Base-by-base conservation (phyloP, 1,140 invertebrate species). In the Elymnias hypermnestra region DNA sequence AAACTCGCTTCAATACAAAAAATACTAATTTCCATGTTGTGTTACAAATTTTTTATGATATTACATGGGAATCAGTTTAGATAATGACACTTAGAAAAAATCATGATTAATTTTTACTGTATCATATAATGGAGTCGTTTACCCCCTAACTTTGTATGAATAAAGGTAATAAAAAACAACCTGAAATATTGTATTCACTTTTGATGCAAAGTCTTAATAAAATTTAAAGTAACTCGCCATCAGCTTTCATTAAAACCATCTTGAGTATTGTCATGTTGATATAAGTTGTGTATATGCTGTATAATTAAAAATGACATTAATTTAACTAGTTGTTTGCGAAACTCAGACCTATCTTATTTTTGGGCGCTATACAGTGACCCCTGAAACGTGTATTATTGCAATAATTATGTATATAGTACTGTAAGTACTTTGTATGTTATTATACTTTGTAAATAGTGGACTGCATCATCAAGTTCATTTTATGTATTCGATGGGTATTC, bases 371-470 rank as follows among this genome's bases (percentile, higher is more conserved):
- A 9, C 15, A 3, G 14, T 7, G 18, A 10, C 35, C 41, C 37
- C 19, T 21, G 19, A 6, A 21, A 70, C 54, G 65, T 73, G 72
- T 75, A 72, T 68, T 54, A 47, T 31, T 56, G 70, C 72, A 78
- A 73, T 70, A 72, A 70, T 57, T 43, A 53, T 58, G 59, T 74
- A 70, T 69, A 65, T 54, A 58, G 61, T 72, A 73, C 47, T 22
- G 15, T 13, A 29, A 22, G 53, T 70, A 63, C 53, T 9, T n/a
- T 48, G 28, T 53, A 61, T 71, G 55, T 79, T 79, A 49, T 57
- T n/a, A n/a, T n/a, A n/a, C n/a, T 76, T 79, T 74, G 71, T 74
- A 78, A 66, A 78, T 78, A 74, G 57, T 39, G 44, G 44, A 60
- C 42, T 45, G 37, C 45, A 23, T 23, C 37, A 35, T 28, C 41